A percentile compares a stretch with the other conserved stretches of the same genome.
Evolutionary conservation across 92 coral and sea anemone species (phyloP).

Genomic region (Phymanthus crucifer): DNA sequence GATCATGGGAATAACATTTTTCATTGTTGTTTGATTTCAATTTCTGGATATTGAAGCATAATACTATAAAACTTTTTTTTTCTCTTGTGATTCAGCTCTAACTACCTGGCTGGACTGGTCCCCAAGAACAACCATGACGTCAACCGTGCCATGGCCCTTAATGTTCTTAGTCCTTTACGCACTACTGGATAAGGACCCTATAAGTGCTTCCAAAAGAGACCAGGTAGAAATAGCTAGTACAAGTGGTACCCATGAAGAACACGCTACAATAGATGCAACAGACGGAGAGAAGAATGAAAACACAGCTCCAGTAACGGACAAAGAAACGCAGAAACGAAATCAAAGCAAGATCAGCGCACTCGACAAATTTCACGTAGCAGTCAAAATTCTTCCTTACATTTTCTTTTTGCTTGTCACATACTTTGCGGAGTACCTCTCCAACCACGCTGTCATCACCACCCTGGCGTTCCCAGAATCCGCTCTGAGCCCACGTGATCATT

Average conservation of each 20-base stretch:
- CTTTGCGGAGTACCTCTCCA: slow-evolving; percentile 80
- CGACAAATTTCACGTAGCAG: slow-evolving; percentile 51
- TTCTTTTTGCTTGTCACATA: slow-evolving; percentile 70
- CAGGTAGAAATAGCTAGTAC: not conserved
- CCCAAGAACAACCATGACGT: slow-evolving; percentile 53
- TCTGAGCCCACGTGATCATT: slow-evolving; percentile 77
- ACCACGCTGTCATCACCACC: slow-evolving; percentile 82
- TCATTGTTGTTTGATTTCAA: no score
- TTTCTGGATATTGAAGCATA: no score
- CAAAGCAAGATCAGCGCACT: not conserved
- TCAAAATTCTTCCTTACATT: slow-evolving; percentile 61
- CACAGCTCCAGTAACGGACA: not conserved
- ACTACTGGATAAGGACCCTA: slow-evolving; percentile 53
- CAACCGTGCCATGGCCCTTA: slow-evolving; percentile 67
- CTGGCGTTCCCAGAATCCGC: slow-evolving; percentile 66
- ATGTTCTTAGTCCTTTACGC: slow-evolving; percentile 50
- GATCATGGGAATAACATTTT: no score
- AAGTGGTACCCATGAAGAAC: not conserved
- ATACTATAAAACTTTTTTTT: not conserved
- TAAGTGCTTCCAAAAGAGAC: not conserved
- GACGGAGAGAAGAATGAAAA: not conserved
- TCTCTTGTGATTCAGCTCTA: slow-evolving; percentile 25
- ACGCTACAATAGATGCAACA: not conserved
- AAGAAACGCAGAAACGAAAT: not conserved
- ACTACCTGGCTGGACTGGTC: slow-evolving; percentile 70